A percentile compares a stretch with the other conserved stretches of the same genome.
Conservation (phyloP, 2,113 vertebrate genomes). For the Zosterops japonicus region DNA sequence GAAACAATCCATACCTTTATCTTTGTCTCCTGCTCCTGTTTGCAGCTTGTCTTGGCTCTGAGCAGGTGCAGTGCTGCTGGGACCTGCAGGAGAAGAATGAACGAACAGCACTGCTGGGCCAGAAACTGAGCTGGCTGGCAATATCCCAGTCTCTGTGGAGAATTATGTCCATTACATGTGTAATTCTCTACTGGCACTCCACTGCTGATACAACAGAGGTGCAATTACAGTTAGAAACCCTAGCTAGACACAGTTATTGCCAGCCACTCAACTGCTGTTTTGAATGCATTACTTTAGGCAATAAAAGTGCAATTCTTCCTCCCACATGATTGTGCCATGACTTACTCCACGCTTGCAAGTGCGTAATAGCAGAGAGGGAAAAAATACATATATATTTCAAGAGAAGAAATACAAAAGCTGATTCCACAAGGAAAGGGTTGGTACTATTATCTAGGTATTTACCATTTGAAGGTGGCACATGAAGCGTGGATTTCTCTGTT, state of each 20-base stretch:
- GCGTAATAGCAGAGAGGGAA: background rate
- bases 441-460: background rate
- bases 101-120: background rate
- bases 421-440: background rate
- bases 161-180: background rate
- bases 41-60: background rate
- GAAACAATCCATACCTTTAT: no score
- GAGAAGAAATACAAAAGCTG: background rate
- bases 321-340: background rate
- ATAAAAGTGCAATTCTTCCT: background rate
- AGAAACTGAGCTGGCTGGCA: background rate
- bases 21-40: background rate
- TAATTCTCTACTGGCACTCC: background rate
- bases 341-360: background rate
- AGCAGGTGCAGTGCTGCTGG: rapidly evolving
- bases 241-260: background rate
- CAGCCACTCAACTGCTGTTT: background rate
- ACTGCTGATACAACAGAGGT: background rate
- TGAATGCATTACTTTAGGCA: background rate
- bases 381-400: background rate
- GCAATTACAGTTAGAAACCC: background rate
- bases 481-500: background rate
- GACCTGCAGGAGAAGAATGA: background rate
- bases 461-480: background rate
- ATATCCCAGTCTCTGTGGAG: background rate